phyloP scores from a whole-genome alignment of 2,888 invertebrate species.

The Leptopterna dolabrata region DNA sequence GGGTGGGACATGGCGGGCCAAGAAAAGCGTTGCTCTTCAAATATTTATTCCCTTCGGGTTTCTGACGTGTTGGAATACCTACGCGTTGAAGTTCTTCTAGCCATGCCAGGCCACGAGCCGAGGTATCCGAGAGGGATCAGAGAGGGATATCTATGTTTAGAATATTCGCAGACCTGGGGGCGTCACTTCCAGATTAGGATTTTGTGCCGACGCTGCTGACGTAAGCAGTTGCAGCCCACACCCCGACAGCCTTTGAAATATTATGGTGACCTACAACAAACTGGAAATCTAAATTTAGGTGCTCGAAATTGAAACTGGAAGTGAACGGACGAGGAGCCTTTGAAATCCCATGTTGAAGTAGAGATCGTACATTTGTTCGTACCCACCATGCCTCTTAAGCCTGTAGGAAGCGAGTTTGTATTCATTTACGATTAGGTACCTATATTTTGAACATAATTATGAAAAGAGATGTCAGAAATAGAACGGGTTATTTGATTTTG shows the following conservation, averaged over 20 bases:
- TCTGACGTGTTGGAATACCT: background rate
- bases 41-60: background rate
- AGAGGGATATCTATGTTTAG: background rate
- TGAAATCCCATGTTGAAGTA: no score
- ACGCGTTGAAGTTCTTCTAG: background rate
- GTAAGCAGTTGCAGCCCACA: background rate
- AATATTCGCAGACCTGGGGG: background rate
- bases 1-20: background rate
- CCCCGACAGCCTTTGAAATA: background rate
- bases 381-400: no score
- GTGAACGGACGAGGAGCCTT: no score
- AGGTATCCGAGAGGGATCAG: background rate
- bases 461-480: no score
- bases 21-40: background rate
- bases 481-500: no score
- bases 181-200: background rate
- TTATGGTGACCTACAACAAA: no score
- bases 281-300: no score
- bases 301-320: no score
- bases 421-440: no score
- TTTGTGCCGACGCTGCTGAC: background rate
- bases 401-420: no score
- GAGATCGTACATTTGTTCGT: no score
- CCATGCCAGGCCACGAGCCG: background rate
- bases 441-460: no score